Conservation (phyloP, 2,888 invertebrate species). For the Leptinotarsa haldemani region DNA sequence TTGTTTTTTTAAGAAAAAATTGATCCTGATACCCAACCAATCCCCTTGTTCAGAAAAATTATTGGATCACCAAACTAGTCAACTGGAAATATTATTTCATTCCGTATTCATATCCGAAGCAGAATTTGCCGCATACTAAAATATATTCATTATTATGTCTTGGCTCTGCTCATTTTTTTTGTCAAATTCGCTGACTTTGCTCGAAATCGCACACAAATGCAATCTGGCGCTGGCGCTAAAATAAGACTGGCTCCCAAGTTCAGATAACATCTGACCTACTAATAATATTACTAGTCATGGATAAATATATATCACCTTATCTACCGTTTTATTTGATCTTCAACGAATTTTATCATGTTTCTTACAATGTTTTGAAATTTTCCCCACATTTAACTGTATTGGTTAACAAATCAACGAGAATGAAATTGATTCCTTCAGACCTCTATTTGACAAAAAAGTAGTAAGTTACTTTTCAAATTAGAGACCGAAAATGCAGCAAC, state of each 20-base stretch:
- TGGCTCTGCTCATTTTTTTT: not conserved
- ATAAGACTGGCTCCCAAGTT: slow-evolving; percentile 44
- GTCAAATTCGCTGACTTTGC: slow-evolving; percentile 3
- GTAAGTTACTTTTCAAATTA: too few species aligned
- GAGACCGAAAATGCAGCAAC: too few species aligned
- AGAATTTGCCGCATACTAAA: not conserved
- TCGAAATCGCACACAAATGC: slow-evolving; percentile 1
- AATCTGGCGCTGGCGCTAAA: slow-evolving; percentile 15
- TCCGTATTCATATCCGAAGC: too few species aligned
- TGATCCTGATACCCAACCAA: too few species aligned
- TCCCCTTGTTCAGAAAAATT: too few species aligned
- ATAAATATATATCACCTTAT: slow-evolving; percentile 40
- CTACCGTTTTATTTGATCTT: slow-evolving; percentile 33
- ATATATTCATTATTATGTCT: not conserved
- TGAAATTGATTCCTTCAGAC: not conserved
- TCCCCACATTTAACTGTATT: not conserved
- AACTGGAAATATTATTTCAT: too few species aligned
- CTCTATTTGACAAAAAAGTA: too few species aligned
- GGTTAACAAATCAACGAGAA: not conserved
- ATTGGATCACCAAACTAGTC: too few species aligned
- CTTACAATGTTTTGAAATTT: slow-evolving; percentile 1
- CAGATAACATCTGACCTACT: slow-evolving; percentile 50
- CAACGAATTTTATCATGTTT: slow-evolving; percentile 19
- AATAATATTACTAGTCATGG: slow-evolving; percentile 33
- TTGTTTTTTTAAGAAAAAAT: too few species aligned